Evolutionary conservation across 2,113 vertebrate genomes (phyloP).

Genomic region (Xenopus laevis): DNA sequence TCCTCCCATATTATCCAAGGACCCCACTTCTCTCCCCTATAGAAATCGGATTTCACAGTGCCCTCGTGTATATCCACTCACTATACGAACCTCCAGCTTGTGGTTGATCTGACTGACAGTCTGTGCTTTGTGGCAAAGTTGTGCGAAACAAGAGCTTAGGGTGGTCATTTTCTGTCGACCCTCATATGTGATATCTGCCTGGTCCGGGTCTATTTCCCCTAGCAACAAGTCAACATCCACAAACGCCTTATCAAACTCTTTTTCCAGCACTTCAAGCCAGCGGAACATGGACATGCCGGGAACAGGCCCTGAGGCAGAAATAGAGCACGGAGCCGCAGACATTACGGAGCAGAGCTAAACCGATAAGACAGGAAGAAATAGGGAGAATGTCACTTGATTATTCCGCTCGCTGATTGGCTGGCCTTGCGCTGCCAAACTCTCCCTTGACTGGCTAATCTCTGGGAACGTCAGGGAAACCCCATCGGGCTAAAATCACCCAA

Average conservation of each 20-base stretch:
- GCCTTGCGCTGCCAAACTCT: not conserved
- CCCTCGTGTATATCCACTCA: not conserved
- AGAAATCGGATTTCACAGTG: not conserved
- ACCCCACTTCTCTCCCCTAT: not conserved
- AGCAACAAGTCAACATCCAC: constrained; percentile 94
- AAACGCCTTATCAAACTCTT: constrained; percentile 97
- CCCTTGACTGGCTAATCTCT: constrained; percentile 2
- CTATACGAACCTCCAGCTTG: constrained; percentile 85
- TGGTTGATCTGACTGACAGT: constrained; percentile 96
- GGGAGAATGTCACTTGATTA: constrained; percentile 4
- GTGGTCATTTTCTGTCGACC: constrained; percentile 99
- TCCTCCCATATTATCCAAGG: no score
- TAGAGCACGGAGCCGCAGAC: not conserved
- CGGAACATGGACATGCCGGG: constrained; percentile 91
- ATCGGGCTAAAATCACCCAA: no score
- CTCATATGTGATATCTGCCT: constrained; percentile 96
- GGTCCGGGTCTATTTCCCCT: constrained; percentile 95
- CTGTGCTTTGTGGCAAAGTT: constrained; percentile 97
- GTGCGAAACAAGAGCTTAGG: constrained; percentile 94
- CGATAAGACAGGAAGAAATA: not conserved
- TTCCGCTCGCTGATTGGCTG: constrained; percentile 1
- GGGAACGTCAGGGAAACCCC: no score
- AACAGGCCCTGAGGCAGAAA: constrained; percentile 51
- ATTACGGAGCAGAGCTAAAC: not conserved
- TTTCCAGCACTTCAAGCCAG: constrained; percentile 94